phyloP scores from a whole-genome alignment of 2,888 invertebrate species.

The Macrophya alboannulata region DNA sequence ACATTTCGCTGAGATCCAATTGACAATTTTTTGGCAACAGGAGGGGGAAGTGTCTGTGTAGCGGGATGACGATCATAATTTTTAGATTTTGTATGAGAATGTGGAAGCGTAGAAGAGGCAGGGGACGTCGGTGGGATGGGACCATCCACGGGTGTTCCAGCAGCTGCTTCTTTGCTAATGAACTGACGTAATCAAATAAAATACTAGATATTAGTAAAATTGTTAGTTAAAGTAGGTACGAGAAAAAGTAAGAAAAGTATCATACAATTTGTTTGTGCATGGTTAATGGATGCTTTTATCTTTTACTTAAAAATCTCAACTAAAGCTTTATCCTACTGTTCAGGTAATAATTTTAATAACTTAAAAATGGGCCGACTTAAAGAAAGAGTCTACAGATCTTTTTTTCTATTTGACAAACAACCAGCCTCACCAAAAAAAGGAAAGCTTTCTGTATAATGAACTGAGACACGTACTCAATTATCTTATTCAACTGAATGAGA shows the following conservation, averaged over 20 bases:
- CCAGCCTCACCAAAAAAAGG: neutral
- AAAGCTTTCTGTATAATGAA: constrained; percentile 1
- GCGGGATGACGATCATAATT: constrained; percentile 67
- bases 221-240: constrained; percentile 43
- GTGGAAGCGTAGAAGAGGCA: constrained; percentile 57
- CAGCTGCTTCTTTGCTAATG: constrained; percentile 70
- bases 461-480: constrained; percentile 25
- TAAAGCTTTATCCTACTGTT: neutral
- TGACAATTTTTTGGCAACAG: constrained; percentile 66
- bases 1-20: constrained; percentile 71
- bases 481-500: constrained; percentile 39
- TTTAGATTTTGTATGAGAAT: constrained; percentile 64
- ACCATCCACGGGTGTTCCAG: constrained; percentile 74
- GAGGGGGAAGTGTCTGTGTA: constrained; percentile 70
- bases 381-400: neutral
- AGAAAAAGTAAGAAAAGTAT: neutral
- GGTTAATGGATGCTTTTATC: constrained; percentile 4
- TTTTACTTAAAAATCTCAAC: neutral
- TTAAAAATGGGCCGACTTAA: neutral
- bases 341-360: neutral
- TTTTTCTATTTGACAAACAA: neutral
- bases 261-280: constrained; percentile 9
- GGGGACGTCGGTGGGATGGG: constrained; percentile 66
- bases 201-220: constrained; percentile 62
- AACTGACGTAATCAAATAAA: constrained; percentile 72